Conservation (phyloP, 2,888 invertebrate genomes). For the Chalcosyrphus nemorum region DNA sequence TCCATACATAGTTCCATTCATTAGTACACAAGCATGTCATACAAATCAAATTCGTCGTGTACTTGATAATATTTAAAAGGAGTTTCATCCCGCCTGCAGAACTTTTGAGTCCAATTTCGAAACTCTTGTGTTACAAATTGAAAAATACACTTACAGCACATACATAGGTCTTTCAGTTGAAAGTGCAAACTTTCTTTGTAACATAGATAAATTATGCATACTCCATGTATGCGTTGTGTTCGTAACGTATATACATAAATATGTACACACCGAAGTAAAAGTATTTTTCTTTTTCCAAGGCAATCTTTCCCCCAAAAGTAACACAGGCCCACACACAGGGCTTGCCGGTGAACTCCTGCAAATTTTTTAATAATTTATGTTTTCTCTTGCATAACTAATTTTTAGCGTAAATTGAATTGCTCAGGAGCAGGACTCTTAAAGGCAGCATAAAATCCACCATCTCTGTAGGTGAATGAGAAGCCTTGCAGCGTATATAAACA, state of each 20-base stretch:
- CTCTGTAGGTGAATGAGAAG: background rate
- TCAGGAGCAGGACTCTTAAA: conserved; percentile 30
- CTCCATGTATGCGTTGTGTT: too few species aligned
- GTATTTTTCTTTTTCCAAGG: background rate
- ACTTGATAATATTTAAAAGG: too few species aligned
- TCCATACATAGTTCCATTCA: too few species aligned
- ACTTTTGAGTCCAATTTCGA: too few species aligned
- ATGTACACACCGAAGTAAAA: background rate
- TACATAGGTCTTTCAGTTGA: background rate
- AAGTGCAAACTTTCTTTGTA: background rate
- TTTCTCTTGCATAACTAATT: conserved; percentile 63
- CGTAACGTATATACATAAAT: background rate
- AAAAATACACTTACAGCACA: too few species aligned
- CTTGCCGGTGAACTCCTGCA: conserved; percentile 6
- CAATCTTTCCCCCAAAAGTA: background rate
- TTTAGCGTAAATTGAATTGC: conserved; percentile 66
- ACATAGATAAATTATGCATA: background rate
- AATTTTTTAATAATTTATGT: conserved; percentile 53
- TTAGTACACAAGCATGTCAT: too few species aligned
- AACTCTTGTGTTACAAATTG: too few species aligned
- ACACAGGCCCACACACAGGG: background rate
- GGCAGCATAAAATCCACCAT: background rate
- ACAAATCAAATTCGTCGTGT: too few species aligned
- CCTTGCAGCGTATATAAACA: conserved; percentile 8
- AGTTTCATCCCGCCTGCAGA: too few species aligned